Conservation (phyloP, 64 coral and sea anemone genomes). For the Trachythela sp. region DNA sequence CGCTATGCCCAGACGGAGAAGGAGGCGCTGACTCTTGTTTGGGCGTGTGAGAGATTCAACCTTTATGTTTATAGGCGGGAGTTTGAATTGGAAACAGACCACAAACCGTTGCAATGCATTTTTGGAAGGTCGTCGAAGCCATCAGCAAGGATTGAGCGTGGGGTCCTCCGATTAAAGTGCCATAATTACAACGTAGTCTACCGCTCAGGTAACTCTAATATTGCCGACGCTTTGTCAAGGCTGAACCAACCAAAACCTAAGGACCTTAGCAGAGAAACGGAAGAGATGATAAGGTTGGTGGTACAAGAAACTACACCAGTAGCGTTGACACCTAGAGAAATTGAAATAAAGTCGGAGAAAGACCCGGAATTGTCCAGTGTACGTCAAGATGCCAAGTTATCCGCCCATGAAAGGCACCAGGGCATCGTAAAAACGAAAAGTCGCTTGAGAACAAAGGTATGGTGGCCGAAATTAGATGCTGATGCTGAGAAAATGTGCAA, state of each 20-base stretch:
- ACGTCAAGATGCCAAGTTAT: conserved; percentile 37
- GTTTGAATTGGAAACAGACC: conserved; percentile 2
- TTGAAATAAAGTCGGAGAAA: conserved; percentile 12
- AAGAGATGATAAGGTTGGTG: conserved; percentile 30
- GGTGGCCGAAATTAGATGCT: not conserved
- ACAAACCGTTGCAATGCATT: not conserved
- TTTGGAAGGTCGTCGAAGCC: not conserved
- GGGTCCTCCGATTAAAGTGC: not conserved
- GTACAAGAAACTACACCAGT: conserved; percentile 26
- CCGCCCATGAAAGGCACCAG: not conserved
- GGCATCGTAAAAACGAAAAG: not conserved
- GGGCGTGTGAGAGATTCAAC: not conserved
- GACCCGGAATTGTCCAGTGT: conserved; percentile 39
- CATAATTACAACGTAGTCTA: conserved; percentile 3
- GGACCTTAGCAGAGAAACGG: conserved; percentile 37
- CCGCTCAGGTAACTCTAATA: not conserved
- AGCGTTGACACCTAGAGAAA: not conserved
- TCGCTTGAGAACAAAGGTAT: not conserved
- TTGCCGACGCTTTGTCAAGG: conserved; percentile 3
- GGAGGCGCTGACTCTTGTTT: not conserved
- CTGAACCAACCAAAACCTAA: conserved; percentile 23
- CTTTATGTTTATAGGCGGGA: not conserved
- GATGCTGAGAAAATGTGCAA: not conserved
- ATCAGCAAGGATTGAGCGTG: not conserved
- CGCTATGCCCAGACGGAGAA: not conserved